phyloP scores from a whole-genome alignment of 2,888 invertebrate species.

The Drosophila bunnanda region DNA sequence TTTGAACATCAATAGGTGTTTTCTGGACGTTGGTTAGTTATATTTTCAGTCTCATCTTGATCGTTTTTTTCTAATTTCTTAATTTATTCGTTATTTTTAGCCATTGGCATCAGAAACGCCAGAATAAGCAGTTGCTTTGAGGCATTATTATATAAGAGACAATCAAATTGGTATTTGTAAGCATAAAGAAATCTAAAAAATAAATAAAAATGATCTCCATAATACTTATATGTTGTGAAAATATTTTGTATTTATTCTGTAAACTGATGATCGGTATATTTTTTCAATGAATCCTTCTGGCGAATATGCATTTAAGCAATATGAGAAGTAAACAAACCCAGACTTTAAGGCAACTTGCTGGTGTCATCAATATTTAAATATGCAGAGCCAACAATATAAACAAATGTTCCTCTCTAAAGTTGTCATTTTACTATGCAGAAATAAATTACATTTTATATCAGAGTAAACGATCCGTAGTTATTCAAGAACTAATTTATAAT shows the following conservation, averaged over 20 bases:
- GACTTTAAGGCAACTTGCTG: neutral
- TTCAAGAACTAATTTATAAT: neutral
- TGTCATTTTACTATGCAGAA: neutral
- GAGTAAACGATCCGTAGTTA: neutral
- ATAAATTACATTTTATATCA: neutral
- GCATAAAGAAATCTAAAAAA: neutral
- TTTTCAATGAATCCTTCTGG: accelerated
- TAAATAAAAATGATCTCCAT: neutral
- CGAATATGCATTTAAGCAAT: neutral
- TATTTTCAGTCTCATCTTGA: no score
- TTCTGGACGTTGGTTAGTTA: slow-evolving; percentile 41
- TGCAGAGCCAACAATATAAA: no score
- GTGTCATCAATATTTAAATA: neutral
- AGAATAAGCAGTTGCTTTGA: neutral
- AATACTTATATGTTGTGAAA: neutral
- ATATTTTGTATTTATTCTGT: neutral
- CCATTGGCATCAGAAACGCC: neutral
- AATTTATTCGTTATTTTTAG: slow-evolving; percentile 19
- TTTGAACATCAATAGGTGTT: slow-evolving; percentile 20
- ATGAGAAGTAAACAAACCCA: neutral
- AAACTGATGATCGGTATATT: neutral
- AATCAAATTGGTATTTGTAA: slow-evolving; percentile 23
- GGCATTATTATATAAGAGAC: neutral
- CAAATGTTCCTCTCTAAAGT: neutral
- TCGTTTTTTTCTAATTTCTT: neutral